Base-by-base conservation (phyloP, 2,113 vertebrate species). In the Cichladusa arquata region DNA sequence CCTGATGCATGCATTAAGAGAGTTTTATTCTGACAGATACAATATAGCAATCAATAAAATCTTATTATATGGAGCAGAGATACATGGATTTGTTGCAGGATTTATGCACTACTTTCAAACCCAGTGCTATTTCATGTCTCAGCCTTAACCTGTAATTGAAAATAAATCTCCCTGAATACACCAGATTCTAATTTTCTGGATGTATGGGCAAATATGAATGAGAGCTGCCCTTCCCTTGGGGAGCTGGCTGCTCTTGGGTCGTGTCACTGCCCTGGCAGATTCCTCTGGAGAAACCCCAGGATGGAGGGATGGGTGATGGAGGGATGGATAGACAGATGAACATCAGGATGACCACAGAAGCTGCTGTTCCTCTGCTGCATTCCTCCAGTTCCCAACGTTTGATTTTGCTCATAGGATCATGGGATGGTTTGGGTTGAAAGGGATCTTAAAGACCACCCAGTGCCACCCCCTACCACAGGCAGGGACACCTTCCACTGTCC, bases 1-100 rank as follows among this genome's bases (percentile, higher is more conserved):
- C 95, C 94, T 71, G 90, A 91, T 60, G 81, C 74, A 93, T 89
- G 92, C 91, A 95, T 95, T 96, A 85, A 95, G 88, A 58, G 94
- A 95, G 95, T 96, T 97, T 96, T 97, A 96, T 93, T 95, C 96
- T 95, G 97, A 97, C 95, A 97, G 97, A 96, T 95, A 96, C 80
- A 96, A 96, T 88, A 95, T 38, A 87, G 95, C 90, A 86, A 97
- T 97, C 95, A 93, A 95, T 97, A 95, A 96, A 97, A 92, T 96
- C 95, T 95, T 92, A 97, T 96, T 96, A 94, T 95, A 95, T 74
- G 91, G 92, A 95, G 97, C 94, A 90, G 86, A 89, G 96, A 97
- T 88, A 93, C 95, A 92, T 90, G 88, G 95, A 90, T 97, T 97
- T 96, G 85, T 88, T 73, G 71, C 65, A 89, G 92, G 90, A 97